Evolutionary conservation across 1,140 invertebrate genomes (phyloP).

Genomic region (Tetragonula clypearis): DNA sequence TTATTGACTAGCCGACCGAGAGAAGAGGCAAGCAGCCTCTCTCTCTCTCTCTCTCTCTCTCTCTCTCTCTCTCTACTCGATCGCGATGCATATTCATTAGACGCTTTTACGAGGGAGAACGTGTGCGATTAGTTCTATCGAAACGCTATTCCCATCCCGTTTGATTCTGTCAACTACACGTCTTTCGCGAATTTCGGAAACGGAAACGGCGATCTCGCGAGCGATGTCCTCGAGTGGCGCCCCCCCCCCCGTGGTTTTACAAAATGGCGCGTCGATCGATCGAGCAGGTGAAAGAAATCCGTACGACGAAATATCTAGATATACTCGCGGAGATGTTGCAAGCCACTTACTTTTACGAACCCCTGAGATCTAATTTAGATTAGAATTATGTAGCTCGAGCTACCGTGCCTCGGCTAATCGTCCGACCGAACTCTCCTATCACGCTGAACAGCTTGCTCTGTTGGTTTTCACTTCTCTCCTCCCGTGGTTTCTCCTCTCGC

Average conservation of each 20-base stretch:
- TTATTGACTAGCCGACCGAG: slow-evolving; percentile 72
- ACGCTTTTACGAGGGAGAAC: slow-evolving; percentile 33
- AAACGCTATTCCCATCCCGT: background rate
- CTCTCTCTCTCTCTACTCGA: slow-evolving; percentile 39
- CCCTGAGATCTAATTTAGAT: slow-evolving; percentile 73
- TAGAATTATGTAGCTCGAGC: slow-evolving; percentile 62
- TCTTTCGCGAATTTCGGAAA: slow-evolving; percentile 16
- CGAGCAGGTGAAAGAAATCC: slow-evolving; percentile 2
- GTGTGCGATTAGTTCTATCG: slow-evolving; percentile 41
- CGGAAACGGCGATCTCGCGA: background rate
- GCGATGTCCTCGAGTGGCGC: no score
- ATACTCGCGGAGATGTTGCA: slow-evolving; percentile 31
- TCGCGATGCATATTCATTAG: slow-evolving; percentile 77
- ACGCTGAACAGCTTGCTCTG: background rate
- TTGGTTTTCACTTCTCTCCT: slow-evolving; percentile 31
- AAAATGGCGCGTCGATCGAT: no score
- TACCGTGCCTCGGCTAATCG: slow-evolving; percentile 59
- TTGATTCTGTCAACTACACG: background rate
- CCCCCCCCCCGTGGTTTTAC: no score
- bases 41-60: slow-evolving; percentile 50
- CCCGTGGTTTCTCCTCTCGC: background rate
- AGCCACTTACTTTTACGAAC: slow-evolving; percentile 67
- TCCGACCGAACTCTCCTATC: slow-evolving; percentile 20
- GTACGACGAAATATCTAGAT: slow-evolving; percentile 52
- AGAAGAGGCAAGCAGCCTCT: slow-evolving; percentile 33